Evolutionary conservation across 2,888 invertebrate species (phyloP), one percentile per base, ranked within the genome.

Genomic region (Xylophagus ater): DNA sequence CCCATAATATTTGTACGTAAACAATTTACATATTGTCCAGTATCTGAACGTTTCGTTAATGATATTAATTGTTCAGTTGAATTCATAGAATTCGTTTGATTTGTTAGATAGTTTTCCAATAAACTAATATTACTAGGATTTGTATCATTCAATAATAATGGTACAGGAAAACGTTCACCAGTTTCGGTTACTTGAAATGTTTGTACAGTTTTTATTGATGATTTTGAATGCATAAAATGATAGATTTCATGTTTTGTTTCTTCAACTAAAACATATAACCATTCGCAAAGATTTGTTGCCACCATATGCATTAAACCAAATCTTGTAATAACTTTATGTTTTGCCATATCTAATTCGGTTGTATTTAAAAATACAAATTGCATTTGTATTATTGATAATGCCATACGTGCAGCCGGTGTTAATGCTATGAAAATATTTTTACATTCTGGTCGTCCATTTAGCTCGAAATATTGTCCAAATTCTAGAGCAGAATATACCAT

Each of bases 301-400:
- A 93, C 46, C 85, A 63, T 67, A 58, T 94, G 93, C 90, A 93
- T 92, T 28, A 92, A 73, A 6, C 93, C 93, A 51, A 93, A 86
- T 49, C 88, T 73, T 14, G 88, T 83, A 35, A 87, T 70, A 31
- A 78, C 71, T 55, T 78, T 77, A 54, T 77, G 76, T 31, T 70
- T 68, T 14, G 76, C 74, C 51, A 80, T 70, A 46, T 74, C 72
- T 53, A 78, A 66, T 57, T 74, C 71, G 62, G 86, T 86, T 49
- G 86, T 85, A 55, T 89, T 90, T 26, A 92, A 73, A 60, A 93
- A 93, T 52, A 93, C 87, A 62, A 93, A 92, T 62, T 93, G 90
- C 69, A 93, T 84, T 67, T 93, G 92, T 30, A 82, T 75, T 44
- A 92, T 78, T 41, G 88, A 88, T 52, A 93, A 75, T 12, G 82